phyloP scores from a whole-genome alignment of 2,888 invertebrate species.

The Graphium colonna region DNA sequence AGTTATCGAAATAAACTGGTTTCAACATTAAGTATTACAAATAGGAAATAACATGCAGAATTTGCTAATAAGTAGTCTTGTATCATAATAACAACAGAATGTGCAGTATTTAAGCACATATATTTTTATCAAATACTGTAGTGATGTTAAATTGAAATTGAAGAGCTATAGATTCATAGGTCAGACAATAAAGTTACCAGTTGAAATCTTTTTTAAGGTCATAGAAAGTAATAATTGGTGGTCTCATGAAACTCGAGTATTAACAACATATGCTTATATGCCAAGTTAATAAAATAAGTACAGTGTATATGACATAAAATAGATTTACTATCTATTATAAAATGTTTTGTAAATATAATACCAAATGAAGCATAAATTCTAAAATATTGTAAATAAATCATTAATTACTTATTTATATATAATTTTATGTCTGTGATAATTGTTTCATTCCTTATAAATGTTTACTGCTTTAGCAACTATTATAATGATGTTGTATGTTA shows the following conservation, averaged over 20 bases:
- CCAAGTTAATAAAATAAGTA: not conserved
- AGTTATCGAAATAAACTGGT: no score
- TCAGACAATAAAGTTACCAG: slow-evolving; percentile 48
- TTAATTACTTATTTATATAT: slow-evolving; percentile 39
- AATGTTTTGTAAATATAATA: slow-evolving; percentile 57
- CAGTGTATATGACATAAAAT: slow-evolving; percentile 20
- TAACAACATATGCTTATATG: slow-evolving; percentile 35
- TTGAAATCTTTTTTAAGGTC: slow-evolving; percentile 21
- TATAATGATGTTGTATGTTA: slow-evolving; percentile 1
- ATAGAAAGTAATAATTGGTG: slow-evolving; percentile 15
- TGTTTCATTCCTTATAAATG: slow-evolving; percentile 14
- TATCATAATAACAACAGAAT: not conserved
- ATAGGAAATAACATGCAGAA: no score
- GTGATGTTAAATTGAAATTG: slow-evolving; percentile 34
- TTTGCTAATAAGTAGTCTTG: no score
- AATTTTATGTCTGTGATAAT: slow-evolving; percentile 60
- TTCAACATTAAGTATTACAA: no score
- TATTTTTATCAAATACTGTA: slow-evolving; percentile 15
- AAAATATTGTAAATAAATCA: slow-evolving; percentile 69
- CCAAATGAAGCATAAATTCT: slow-evolving; percentile 72
- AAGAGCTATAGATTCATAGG: slow-evolving; percentile 43
- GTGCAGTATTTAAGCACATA: slow-evolving; percentile 11
- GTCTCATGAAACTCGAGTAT: not conserved
- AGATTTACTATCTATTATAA: slow-evolving; percentile 30
- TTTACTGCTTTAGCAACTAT: slow-evolving; percentile 11